Evolutionary conservation across 2,888 invertebrate species (phyloP).

Genomic region (Selenia dentaria): DNA sequence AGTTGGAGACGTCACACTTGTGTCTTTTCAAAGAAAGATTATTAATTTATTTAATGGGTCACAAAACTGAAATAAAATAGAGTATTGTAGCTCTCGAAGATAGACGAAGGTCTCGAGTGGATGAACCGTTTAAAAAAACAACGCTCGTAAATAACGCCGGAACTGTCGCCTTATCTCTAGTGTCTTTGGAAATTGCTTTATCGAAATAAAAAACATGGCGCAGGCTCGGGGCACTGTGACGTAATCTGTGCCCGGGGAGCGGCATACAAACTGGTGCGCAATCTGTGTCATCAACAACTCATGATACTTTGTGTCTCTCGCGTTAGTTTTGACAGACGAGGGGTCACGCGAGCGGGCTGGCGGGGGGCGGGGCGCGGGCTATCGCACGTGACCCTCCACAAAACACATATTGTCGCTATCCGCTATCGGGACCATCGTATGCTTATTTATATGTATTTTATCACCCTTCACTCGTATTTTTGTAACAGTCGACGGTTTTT

Average conservation of each 20-base stretch:
- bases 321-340: not conserved
- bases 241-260: too few species aligned
- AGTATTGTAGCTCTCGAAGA: constrained; percentile 46
- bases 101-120: constrained; percentile 62
- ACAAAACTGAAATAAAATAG: constrained; percentile 49
- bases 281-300: too few species aligned
- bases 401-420: constrained; percentile 37
- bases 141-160: constrained; percentile 49
- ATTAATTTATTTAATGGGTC: constrained; percentile 58
- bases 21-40: constrained; percentile 53
- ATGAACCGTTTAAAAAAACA: constrained; percentile 37
- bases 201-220: constrained; percentile 52
- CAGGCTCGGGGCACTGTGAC: not conserved
- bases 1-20: too few species aligned
- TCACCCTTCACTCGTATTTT: constrained; percentile 25
- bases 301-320: too few species aligned
- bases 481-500: constrained; percentile 14
- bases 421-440: constrained; percentile 40
- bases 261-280: too few species aligned
- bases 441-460: constrained; percentile 26
- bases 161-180: constrained; percentile 48
- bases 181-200: constrained; percentile 51
- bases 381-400: constrained; percentile 54
- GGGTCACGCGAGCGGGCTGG: constrained; percentile 25
- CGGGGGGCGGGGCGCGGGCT: constrained; percentile 39